Conservation (phyloP, 2,888 invertebrate genomes). For the Campaea margaritaria region DNA sequence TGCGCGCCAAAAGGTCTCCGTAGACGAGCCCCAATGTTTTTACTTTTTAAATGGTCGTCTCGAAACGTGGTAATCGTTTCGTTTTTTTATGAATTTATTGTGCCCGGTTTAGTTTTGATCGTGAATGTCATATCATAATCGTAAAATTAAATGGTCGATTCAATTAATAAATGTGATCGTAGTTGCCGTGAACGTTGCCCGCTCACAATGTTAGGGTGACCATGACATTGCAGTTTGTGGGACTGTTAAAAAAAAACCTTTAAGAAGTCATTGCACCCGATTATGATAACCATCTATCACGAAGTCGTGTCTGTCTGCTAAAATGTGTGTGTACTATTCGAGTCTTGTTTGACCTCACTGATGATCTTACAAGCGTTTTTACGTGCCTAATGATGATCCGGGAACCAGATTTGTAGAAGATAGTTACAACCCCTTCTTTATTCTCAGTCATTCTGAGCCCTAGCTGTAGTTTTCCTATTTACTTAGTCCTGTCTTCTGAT, state of each 20-base stretch:
- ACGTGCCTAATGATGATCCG: neutral
- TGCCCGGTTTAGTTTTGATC: slow-evolving; percentile 39
- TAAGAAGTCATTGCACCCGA: slow-evolving; percentile 52
- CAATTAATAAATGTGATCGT: slow-evolving; percentile 44
- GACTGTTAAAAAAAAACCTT: slow-evolving; percentile 35
- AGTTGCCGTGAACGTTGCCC: slow-evolving; percentile 18
- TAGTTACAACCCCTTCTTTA: neutral
- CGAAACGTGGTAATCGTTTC: neutral
- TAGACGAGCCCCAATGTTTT: neutral
- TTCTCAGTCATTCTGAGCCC: neutral
- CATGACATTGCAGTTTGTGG: slow-evolving; percentile 32
- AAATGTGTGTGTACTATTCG: slow-evolving; percentile 34
- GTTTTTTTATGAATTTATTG: slow-evolving; percentile 38
- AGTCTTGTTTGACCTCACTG: slow-evolving; percentile 13
- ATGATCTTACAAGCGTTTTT: slow-evolving; percentile 12
- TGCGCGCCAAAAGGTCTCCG: slow-evolving; percentile 19
- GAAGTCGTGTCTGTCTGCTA: slow-evolving; percentile 40
- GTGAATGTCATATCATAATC: slow-evolving; percentile 47
- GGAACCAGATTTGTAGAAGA: neutral
- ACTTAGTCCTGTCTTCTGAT: no score
- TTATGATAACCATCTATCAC: slow-evolving; percentile 51
- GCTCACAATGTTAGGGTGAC: slow-evolving; percentile 27
- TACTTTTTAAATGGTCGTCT: neutral
- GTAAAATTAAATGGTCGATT: slow-evolving; percentile 51
- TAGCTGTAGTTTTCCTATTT: no score